A percentile compares a stretch with the other conserved stretches of the same genome.
phyloP scores from a whole-genome alignment of 2,797 vertebrate species.

The Harpagifer antarcticus region DNA sequence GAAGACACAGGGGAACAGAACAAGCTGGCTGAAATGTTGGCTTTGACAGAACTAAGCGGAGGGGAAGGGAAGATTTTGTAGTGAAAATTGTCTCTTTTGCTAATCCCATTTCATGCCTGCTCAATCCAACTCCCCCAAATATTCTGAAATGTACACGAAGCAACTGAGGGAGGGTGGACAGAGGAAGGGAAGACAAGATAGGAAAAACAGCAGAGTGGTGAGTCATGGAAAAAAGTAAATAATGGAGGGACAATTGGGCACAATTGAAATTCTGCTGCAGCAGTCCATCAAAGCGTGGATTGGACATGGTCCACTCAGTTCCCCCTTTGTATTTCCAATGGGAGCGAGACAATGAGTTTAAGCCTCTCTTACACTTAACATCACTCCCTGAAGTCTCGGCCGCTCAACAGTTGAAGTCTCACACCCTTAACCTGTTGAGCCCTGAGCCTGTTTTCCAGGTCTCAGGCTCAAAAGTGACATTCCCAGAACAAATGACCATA shows the following conservation, averaged over 20 bases:
- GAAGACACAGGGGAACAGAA: slow-evolving; percentile 20
- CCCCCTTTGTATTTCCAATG: slow-evolving; percentile 50
- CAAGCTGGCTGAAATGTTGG: slow-evolving; percentile 27
- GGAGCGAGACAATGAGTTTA: slow-evolving; percentile 54
- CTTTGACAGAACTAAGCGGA: slow-evolving; percentile 50
- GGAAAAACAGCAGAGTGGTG: neutral
- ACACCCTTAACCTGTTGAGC: neutral
- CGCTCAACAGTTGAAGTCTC: slow-evolving; percentile 21
- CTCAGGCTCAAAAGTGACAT: too few species aligned
- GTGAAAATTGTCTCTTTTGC: slow-evolving; percentile 79
- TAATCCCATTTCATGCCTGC: slow-evolving; percentile 84
- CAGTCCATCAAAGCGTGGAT: slow-evolving; percentile 68
- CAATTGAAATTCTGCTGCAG: slow-evolving; percentile 70
- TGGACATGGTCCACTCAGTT: slow-evolving; percentile 65
- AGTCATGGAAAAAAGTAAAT: neutral
- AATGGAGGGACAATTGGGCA: slow-evolving; percentile 40
- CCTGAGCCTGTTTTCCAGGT: too few species aligned
- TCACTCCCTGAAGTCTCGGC: slow-evolving; percentile 36
- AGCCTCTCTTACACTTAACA: slow-evolving; percentile 52
- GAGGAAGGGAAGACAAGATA: neutral
- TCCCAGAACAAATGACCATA: too few species aligned
- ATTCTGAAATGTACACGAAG: slow-evolving; percentile 71
- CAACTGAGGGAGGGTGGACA: neutral
- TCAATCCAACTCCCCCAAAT: slow-evolving; percentile 72
- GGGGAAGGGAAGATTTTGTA: slow-evolving; percentile 58